Percentiles rank a stretch among this genome's conserved stretches.
Evolutionary conservation across 2,888 invertebrate genomes (phyloP).

Genomic region (Hydropsyche betteni): DNA sequence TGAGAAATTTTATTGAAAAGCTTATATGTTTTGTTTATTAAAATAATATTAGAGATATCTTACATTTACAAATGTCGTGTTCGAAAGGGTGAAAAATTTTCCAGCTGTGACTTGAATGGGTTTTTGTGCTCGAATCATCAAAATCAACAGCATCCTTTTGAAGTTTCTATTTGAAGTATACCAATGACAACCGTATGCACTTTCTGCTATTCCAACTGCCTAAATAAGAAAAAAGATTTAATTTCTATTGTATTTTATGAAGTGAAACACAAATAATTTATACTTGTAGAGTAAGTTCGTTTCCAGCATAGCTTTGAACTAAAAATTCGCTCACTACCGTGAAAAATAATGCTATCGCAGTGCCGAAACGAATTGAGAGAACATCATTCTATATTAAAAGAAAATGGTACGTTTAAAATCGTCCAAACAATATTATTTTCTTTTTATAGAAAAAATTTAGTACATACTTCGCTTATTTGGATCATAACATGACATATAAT

Average conservation of each 20-base stretch:
- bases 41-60: constrained; percentile 31
- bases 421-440: constrained; percentile 14
- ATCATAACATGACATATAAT: constrained; percentile 49
- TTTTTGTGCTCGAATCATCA: constrained; percentile 53
- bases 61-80: constrained; percentile 54
- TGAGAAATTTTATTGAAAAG: too few relatives aligned
- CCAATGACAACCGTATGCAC: constrained; percentile 53
- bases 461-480: constrained; percentile 46
- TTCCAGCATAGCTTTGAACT: constrained; percentile 47
- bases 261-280: background rate
- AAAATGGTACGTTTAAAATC: background rate
- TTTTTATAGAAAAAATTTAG: background rate
- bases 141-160: constrained; percentile 50
- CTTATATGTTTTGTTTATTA: background rate
- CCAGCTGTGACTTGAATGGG: constrained; percentile 53
- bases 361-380: constrained; percentile 47
- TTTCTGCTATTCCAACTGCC: constrained; percentile 51
- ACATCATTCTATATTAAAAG: constrained; percentile 45
- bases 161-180: constrained; percentile 51
- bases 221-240: constrained; percentile 2
- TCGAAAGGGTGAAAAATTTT: constrained; percentile 53
- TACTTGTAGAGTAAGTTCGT: constrained; percentile 48
- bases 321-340: constrained; percentile 48
- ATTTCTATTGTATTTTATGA: background rate
- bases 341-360: constrained; percentile 46